phyloP scores from a whole-genome alignment of 2,113 vertebrate species.

The Marmota monax region DNA sequence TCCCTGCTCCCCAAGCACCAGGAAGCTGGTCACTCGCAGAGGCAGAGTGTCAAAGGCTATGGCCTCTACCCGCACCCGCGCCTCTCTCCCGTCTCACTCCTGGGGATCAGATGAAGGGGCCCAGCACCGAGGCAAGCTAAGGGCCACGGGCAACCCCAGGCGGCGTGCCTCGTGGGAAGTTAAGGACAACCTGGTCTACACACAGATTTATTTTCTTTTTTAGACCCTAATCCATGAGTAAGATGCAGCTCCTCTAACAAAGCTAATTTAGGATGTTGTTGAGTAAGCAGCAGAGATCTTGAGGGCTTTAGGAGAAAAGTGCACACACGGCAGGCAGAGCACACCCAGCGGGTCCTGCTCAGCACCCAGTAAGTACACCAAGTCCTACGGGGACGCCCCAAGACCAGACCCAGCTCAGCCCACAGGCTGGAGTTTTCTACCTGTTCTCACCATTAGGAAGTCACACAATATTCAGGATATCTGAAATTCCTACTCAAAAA shows the following conservation, averaged over 20 bases:
- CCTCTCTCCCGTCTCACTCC: background rate
- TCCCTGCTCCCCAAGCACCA: too few species aligned
- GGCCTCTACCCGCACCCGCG: background rate
- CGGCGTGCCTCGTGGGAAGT: rapidly evolving
- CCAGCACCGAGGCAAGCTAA: background rate
- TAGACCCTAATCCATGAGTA: background rate
- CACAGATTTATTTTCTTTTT: background rate
- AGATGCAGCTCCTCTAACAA: background rate
- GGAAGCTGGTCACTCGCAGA: background rate
- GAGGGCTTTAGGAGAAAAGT: background rate
- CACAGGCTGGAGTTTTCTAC: background rate
- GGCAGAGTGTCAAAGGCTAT: background rate
- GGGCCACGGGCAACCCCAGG: background rate
- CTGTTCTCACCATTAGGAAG: background rate
- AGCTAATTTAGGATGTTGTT: background rate
- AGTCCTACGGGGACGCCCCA: background rate
- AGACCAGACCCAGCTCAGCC: background rate
- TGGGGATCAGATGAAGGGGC: background rate
- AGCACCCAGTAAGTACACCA: background rate
- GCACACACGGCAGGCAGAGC: too few species aligned
- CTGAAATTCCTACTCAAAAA: background rate
- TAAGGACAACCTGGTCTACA: background rate
- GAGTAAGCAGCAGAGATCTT: background rate
- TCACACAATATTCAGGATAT: background rate
- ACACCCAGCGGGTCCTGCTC: background rate